Evolutionary conservation across 2,113 vertebrate genomes (phyloP).

Genomic region (Gopherus evgoodei): DNA sequence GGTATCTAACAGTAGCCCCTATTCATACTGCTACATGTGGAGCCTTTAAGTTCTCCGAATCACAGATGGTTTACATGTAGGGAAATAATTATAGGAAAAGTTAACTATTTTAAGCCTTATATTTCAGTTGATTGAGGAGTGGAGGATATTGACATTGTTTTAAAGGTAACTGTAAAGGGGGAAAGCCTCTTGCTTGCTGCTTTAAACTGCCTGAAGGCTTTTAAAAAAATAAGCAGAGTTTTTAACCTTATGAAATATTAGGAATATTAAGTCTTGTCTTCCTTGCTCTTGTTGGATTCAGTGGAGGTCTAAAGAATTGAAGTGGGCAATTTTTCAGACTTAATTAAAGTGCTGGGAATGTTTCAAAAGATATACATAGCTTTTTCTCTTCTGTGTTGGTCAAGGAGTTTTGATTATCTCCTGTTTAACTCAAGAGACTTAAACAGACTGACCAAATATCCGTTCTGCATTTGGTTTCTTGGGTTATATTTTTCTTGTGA

Average conservation of each 20-base stretch:
- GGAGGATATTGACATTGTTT: not conserved
- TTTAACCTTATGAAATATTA: not conserved
- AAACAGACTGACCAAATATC: slow-evolving; percentile 1
- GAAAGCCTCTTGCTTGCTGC: not conserved
- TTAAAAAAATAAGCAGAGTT: not conserved
- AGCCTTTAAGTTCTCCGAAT: not conserved
- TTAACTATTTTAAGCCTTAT: slow-evolving; percentile 9
- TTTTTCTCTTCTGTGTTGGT: not conserved
- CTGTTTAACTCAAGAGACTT: not conserved
- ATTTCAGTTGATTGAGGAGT: not conserved
- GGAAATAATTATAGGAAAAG: not conserved
- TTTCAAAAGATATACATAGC: not conserved
- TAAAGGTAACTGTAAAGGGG: not conserved
- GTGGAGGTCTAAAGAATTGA: not conserved
- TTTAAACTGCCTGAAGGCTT: not conserved
- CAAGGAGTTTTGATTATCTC: not conserved
- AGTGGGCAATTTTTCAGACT: not conserved
- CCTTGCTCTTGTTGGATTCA: not conserved
- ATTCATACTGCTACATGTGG: not conserved
- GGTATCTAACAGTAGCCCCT: not conserved
- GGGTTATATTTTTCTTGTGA: accelerated
- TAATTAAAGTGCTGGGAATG: not conserved
- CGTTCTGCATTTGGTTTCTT: not conserved
- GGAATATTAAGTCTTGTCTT: not conserved
- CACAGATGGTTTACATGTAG: not conserved